A percentile compares a stretch with the other conserved stretches of the same genome.
Conservation (phyloP, 1,140 invertebrate genomes). For the Calephelis virginiensis region DNA sequence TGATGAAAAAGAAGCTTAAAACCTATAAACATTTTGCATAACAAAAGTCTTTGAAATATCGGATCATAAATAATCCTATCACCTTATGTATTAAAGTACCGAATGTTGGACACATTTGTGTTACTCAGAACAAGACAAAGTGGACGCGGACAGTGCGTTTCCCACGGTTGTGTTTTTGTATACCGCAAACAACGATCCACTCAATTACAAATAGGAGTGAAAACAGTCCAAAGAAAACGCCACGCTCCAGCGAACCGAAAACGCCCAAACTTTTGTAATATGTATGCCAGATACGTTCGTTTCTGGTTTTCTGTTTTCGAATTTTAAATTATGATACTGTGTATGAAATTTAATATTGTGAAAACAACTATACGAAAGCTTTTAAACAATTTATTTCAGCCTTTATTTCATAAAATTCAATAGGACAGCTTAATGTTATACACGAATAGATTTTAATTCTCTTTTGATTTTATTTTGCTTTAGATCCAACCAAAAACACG, state of each 20-base stretch:
- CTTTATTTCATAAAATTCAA: too few species aligned
- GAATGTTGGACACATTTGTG: conserved; percentile 8
- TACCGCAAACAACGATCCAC: conserved; percentile 8
- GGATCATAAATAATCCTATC: conserved; percentile 26
- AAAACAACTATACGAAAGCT: not conserved
- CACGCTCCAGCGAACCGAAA: conserved; percentile 14
- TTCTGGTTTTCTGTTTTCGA: conserved; percentile 10
- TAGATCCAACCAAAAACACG: too few species aligned
- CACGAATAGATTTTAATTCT: too few species aligned
- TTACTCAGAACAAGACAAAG: conserved; percentile 20
- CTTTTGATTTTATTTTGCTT: too few species aligned
- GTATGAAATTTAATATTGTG: not conserved
- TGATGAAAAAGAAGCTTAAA: not conserved
- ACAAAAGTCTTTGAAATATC: conserved; percentile 16
- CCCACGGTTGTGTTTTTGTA: conserved; percentile 22
- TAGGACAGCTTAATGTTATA: too few species aligned
- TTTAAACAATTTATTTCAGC: conserved; percentile 3
- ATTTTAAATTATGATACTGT: conserved; percentile 17
- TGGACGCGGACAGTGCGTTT: conserved; percentile 19
- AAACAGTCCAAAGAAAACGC: conserved; percentile 22
- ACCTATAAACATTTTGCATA: conserved; percentile 1
- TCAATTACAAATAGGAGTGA: conserved; percentile 23
- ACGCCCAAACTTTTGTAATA: conserved; percentile 21
- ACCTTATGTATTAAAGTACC: conserved; percentile 21
- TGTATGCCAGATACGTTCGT: conserved; percentile 13